phyloP scores from a whole-genome alignment of 2,888 invertebrate species.

The Alentia gelatinosa region DNA sequence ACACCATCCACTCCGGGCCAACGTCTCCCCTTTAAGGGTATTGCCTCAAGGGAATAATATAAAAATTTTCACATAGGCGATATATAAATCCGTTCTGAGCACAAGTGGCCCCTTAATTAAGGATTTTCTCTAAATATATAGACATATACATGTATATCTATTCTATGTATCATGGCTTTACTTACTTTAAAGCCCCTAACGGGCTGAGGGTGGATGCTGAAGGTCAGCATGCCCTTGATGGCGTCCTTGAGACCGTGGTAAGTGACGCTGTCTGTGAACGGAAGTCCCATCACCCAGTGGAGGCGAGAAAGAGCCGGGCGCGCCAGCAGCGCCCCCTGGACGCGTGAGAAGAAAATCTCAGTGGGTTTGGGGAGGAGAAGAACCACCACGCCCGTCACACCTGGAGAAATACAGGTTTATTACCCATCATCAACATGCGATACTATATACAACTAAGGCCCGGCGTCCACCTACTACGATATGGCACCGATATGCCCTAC shows the following conservation, averaged over 20 bases:
- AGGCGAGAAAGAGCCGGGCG: background rate
- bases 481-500: too few relatives aligned
- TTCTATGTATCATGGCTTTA: background rate
- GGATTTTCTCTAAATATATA: background rate
- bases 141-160: background rate
- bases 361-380: conserved; percentile 35
- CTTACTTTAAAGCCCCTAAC: conserved; percentile 37
- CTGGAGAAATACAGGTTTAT: too few relatives aligned
- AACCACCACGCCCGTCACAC: conserved; percentile 43
- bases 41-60: too few relatives aligned
- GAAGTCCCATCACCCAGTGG: conserved; percentile 53
- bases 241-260: conserved; percentile 47
- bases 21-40: too few relatives aligned
- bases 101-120: too few relatives aligned
- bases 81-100: too few relatives aligned
- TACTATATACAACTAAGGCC: too few relatives aligned
- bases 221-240: conserved; percentile 52
- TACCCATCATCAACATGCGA: too few relatives aligned
- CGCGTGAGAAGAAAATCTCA: conserved; percentile 10
- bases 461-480: too few relatives aligned
- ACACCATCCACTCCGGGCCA: too few relatives aligned
- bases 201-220: conserved; percentile 22
- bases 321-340: conserved; percentile 30
- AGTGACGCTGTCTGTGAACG: conserved; percentile 22
- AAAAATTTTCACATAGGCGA: too few relatives aligned